phyloP scores from a whole-genome alignment of 2,888 invertebrate species.

The Ctena decussata region DNA sequence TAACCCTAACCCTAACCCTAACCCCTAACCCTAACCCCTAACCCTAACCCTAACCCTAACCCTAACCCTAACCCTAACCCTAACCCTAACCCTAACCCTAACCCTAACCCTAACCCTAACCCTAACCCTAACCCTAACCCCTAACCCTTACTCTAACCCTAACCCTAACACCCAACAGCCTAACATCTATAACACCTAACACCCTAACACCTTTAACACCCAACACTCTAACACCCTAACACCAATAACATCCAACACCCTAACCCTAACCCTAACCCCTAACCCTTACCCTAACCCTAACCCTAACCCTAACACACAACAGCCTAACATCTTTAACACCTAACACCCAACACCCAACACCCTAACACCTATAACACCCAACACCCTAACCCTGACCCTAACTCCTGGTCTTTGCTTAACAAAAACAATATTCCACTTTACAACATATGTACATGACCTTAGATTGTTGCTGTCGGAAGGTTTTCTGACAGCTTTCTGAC shows the following conservation, averaged over 20 bases:
- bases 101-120: conserved; percentile 56
- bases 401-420: too few species aligned
- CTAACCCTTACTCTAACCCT: conserved; percentile 49
- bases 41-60: conserved; percentile 39
- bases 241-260: conserved; percentile 16
- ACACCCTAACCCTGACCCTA: conserved; percentile 9
- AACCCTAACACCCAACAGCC: too few species aligned
- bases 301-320: conserved; percentile 17
- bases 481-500: too few species aligned
- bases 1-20: conserved; percentile 71
- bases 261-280: conserved; percentile 3
- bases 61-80: conserved; percentile 66
- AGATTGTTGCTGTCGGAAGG: too few species aligned
- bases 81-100: conserved; percentile 56
- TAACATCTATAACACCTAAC: too few species aligned
- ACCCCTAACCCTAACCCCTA: conserved; percentile 52
- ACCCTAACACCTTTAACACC: conserved; percentile 19
- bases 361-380: too few species aligned
- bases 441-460: too few species aligned
- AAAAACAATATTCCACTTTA: too few species aligned
- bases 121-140: conserved; percentile 65
- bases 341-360: too few species aligned
- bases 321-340: too few species aligned
- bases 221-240: conserved; percentile 28
- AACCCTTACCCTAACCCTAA: conserved; percentile 17